phyloP scores from a whole-genome alignment of 1,140 invertebrate species.

The Camponotus pennsylvanicus region DNA sequence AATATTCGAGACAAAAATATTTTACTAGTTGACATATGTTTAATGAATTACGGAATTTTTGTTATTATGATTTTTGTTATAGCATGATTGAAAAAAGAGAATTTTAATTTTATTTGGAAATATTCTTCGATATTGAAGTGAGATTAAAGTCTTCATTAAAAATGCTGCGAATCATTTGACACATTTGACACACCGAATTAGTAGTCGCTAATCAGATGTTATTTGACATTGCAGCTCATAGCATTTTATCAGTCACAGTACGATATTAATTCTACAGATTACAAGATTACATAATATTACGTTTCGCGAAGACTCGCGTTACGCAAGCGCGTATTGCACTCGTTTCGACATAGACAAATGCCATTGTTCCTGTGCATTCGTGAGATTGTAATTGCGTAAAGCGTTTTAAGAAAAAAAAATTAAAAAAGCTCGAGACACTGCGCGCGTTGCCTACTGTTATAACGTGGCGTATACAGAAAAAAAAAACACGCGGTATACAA shows the following conservation, averaged over 20 bases:
- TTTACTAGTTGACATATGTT: background rate
- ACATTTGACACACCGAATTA: slow-evolving; percentile 6
- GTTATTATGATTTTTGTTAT: background rate
- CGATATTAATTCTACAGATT: background rate
- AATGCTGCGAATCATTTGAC: background rate
- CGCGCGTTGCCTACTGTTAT: background rate
- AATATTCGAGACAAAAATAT: background rate
- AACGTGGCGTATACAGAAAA: background rate
- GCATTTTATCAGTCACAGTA: slow-evolving; percentile 10
- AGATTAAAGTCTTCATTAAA: slow-evolving; percentile 26
- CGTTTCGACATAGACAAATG: slow-evolving; percentile 11
- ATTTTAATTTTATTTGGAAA: background rate
- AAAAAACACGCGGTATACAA: slow-evolving; percentile 3
- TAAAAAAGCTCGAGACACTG: background rate
- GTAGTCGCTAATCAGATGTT: slow-evolving; percentile 18
- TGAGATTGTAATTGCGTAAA: slow-evolving; percentile 26
- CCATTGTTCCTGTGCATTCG: slow-evolving; percentile 35
- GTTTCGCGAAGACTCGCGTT: slow-evolving; percentile 8
- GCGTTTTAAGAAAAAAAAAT: background rate
- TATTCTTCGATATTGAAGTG: background rate
- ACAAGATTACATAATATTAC: slow-evolving; percentile 21
- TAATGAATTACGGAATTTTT: background rate
- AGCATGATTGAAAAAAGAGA: background rate
- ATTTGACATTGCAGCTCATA: slow-evolving; percentile 19
- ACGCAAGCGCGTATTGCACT: background rate